These are phyloP conservation scores for Miichthys miiuy DNA, from an alignment of 2,797 vertebrate species.

Conservation along the genomic window DNA sequence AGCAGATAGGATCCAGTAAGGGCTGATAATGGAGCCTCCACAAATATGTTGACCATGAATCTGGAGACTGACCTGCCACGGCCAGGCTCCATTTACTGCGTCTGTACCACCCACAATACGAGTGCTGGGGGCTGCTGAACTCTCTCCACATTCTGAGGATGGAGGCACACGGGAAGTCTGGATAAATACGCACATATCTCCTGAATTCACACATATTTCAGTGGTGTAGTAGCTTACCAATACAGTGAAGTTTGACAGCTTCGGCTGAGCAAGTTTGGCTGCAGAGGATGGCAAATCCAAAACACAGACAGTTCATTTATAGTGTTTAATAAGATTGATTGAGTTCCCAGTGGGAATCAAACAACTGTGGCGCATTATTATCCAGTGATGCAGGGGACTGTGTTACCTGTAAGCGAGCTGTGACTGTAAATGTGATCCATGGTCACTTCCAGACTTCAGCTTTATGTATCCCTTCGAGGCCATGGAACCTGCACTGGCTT, in stretches of 20 bases:
- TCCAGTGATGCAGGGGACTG: not conserved
- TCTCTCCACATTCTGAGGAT: conserved; percentile 62
- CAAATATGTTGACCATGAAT: conserved; percentile 81
- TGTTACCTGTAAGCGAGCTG: conserved; percentile 82
- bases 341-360: not conserved
- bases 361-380: not conserved
- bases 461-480: conserved; percentile 83
- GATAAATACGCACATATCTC: not conserved
- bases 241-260: conserved; percentile 87
- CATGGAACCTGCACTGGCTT: conserved; percentile 24
- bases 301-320: not conserved
- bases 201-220: not conserved
- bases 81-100: conserved; percentile 86
- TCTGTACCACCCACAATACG: conserved; percentile 90
- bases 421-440: conserved; percentile 65
- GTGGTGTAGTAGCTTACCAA: conserved; percentile 80
- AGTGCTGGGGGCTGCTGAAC: conserved; percentile 31
- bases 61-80: conserved; percentile 96
- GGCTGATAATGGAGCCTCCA: conserved; percentile 91
- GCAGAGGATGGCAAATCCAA: conserved; percentile 42
- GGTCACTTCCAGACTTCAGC: conserved; percentile 73
- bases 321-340: not conserved
- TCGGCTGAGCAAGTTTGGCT: conserved; percentile 82
- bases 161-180: not conserved
- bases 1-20: conserved; percentile 90